phyloP scores from a whole-genome alignment of 2,888 invertebrate genomes.

The Yponomeuta plumbellus region DNA sequence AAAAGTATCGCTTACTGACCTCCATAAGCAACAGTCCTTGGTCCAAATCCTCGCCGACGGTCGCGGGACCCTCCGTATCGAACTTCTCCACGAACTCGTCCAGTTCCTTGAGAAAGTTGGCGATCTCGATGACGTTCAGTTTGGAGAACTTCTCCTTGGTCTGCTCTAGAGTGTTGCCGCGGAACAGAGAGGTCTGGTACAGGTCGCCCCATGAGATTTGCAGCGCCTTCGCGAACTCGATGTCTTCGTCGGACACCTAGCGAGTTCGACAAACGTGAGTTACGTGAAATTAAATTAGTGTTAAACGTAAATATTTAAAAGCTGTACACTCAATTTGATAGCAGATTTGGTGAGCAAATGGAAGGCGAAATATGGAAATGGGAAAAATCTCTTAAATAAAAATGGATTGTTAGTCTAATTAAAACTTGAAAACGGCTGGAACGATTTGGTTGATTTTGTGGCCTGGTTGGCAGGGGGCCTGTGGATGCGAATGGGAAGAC shows the following conservation, averaged over 20 bases:
- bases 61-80: slow-evolving; percentile 85
- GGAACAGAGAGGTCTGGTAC: slow-evolving; percentile 81
- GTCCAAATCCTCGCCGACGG: slow-evolving; percentile 87
- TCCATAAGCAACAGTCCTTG: slow-evolving; percentile 83
- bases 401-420: no score
- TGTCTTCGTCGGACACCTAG: slow-evolving; percentile 72
- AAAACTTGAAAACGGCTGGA: no score
- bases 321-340: no score
- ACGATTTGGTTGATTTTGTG: no score
- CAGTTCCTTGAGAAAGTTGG: slow-evolving; percentile 78
- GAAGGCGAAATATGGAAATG: no score
- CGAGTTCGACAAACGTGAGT: slow-evolving; percentile 12
- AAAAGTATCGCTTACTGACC: slow-evolving; percentile 38
- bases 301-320: no score
- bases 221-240: slow-evolving; percentile 75
- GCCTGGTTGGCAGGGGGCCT: no score
- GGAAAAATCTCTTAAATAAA: no score
- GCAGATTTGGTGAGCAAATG: no score
- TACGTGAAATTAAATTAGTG: no score
- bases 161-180: slow-evolving; percentile 81
- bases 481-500: no score
- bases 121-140: slow-evolving; percentile 85
- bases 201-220: slow-evolving; percentile 83
- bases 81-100: slow-evolving; percentile 84
- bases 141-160: slow-evolving; percentile 93